Conservation (phyloP, 2,113 vertebrate species). For the Cavia aperea region DNA sequence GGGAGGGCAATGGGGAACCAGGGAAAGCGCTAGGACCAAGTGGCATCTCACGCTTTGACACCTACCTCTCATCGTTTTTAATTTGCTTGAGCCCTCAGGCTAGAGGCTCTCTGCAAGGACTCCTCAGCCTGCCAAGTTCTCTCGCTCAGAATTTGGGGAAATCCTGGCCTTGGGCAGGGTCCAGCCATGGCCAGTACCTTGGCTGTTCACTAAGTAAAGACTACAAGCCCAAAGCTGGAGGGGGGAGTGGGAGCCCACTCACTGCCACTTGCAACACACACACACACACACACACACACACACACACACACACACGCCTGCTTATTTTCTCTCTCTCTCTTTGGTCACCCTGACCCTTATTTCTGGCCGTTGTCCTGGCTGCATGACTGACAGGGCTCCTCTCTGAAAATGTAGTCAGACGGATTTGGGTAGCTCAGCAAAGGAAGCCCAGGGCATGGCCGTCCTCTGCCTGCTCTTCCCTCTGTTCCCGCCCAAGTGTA, state of each 20-base stretch:
- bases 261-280: background rate
- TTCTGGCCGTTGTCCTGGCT: background rate
- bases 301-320: background rate
- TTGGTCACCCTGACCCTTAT: background rate
- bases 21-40: background rate
- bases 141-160: slow-evolving; percentile 40
- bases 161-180: background rate
- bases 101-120: slow-evolving; percentile 29
- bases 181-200: background rate
- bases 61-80: background rate
- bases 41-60: background rate
- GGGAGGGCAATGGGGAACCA: no score
- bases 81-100: slow-evolving; percentile 37
- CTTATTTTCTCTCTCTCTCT: background rate
- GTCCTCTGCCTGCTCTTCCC: background rate
- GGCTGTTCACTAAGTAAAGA: background rate
- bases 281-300: background rate
- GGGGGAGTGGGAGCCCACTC: background rate
- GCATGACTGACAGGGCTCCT: accelerated
- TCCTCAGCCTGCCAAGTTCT: slow-evolving; percentile 52
- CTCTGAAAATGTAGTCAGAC: background rate
- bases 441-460: accelerated
- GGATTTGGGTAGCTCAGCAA: background rate
- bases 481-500: accelerated
- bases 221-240: background rate